Evolutionary conservation across 1,140 invertebrate genomes (phyloP).

Genomic region (Drosophila teissieri): DNA sequence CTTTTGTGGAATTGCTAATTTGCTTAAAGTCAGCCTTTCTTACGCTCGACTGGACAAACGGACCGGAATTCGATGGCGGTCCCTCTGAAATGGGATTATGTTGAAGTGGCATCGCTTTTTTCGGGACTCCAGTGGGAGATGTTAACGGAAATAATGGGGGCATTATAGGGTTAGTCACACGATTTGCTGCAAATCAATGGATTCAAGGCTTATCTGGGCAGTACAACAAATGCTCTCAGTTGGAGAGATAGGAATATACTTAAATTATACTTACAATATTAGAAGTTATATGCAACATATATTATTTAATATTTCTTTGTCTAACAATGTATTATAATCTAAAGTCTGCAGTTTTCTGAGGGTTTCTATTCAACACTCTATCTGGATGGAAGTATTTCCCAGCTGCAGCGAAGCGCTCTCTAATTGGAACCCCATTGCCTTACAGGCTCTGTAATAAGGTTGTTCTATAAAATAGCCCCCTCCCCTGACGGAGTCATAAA

Average conservation of each 20-base stretch:
- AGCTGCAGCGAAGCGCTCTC: slow-evolving; percentile 37
- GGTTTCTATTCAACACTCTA: too few species aligned
- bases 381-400: slow-evolving; percentile 9
- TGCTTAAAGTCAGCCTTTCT: slow-evolving; percentile 65
- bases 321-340: too few species aligned
- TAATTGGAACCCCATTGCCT: slow-evolving; percentile 76
- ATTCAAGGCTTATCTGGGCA: background rate
- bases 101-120: slow-evolving; percentile 34
- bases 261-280: too few species aligned
- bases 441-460: slow-evolving; percentile 9
- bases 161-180: slow-evolving; percentile 44
- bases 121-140: background rate
- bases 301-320: too few species aligned
- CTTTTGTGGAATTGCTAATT: slow-evolving; percentile 76
- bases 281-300: too few species aligned
- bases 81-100: slow-evolving; percentile 19
- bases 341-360: too few species aligned
- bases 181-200: slow-evolving; percentile 22
- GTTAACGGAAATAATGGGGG: slow-evolving; percentile 43
- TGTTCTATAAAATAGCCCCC: slow-evolving; percentile 10
- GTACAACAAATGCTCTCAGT: background rate
- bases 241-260: too few species aligned
- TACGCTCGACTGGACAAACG: slow-evolving; percentile 19
- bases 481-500: slow-evolving; percentile 34
- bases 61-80: slow-evolving; percentile 18